phyloP scores from a whole-genome alignment of 2,888 invertebrate genomes.

The Odiellus spinosus region DNA sequence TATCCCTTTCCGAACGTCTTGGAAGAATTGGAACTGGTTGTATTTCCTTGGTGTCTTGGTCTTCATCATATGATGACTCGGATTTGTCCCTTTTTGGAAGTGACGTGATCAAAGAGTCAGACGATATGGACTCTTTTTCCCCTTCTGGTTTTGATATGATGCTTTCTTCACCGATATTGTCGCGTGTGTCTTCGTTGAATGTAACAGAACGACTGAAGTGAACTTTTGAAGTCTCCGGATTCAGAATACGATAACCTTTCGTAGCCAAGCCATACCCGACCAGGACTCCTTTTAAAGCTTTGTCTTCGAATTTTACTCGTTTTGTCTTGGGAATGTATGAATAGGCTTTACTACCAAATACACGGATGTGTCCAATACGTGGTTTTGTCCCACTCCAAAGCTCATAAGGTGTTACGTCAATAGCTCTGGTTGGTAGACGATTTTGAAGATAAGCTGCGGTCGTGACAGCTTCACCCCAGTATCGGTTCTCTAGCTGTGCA shows the following conservation, averaged over 20 bases:
- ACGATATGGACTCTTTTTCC: too few relatives aligned
- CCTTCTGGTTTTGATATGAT: too few relatives aligned
- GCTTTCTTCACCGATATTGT: too few relatives aligned
- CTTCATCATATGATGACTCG: too few relatives aligned
- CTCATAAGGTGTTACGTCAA: slow-evolving; percentile 17
- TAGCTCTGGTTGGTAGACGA: slow-evolving; percentile 6
- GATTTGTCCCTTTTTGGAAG: too few relatives aligned
- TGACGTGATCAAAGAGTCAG: too few relatives aligned
- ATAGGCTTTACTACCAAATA: slow-evolving; percentile 17
- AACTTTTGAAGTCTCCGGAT: slow-evolving; percentile 8
- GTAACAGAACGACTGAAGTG: slow-evolving; percentile 11
- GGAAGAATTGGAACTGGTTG: too few relatives aligned
- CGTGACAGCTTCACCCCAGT: slow-evolving; percentile 20
- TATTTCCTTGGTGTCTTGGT: too few relatives aligned
- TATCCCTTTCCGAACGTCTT: too few relatives aligned
- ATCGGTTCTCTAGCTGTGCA: slow-evolving; percentile 9
- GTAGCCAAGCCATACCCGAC: slow-evolving; percentile 15
- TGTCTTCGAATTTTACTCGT: slow-evolving; percentile 9
- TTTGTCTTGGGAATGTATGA: slow-evolving; percentile 7
- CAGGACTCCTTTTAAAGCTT: slow-evolving; percentile 6
- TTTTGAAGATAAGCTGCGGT: slow-evolving; percentile 20
- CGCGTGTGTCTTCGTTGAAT: slow-evolving; percentile 1
- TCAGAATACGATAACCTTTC: slow-evolving; percentile 4
- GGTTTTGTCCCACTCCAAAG: slow-evolving; percentile 11
- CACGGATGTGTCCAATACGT: slow-evolving; percentile 10